These are phyloP conservation scores for Notoglanidium macrostoma DNA, from an alignment of 2,797 vertebrate species.

Conservation along the genomic window DNA sequence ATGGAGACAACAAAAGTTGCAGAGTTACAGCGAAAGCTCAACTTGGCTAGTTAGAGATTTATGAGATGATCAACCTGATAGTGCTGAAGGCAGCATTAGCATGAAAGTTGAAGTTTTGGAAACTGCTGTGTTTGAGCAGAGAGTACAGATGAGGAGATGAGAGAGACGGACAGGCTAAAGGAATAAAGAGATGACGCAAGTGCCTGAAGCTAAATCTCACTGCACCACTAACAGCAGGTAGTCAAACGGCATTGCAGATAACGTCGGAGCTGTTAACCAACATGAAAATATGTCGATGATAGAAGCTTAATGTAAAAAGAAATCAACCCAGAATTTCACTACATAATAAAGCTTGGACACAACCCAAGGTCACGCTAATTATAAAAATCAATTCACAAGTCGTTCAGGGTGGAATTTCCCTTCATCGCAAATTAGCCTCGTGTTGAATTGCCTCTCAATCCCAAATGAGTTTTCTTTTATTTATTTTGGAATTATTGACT, in stretches of 20 bases:
- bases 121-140: background rate
- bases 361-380: background rate
- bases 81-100: background rate
- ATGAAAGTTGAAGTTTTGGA: background rate
- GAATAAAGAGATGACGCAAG: background rate
- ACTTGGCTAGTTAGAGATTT: background rate
- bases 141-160: background rate
- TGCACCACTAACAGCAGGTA: background rate
- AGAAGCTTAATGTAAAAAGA: background rate
- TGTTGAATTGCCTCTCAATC: background rate
- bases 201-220: background rate
- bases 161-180: background rate
- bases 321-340: background rate
- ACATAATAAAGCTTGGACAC: background rate
- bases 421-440: background rate
- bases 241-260: background rate
- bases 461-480: background rate
- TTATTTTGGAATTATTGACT: background rate
- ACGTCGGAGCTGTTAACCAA: background rate
- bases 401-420: background rate
- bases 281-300: background rate
- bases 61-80: background rate
- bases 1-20: background rate
- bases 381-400: background rate
- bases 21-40: background rate